These are phyloP conservation scores for Ectobius pallidus DNA, from an alignment of 2,888 invertebrate genomes.

Conservation along the genomic window DNA sequence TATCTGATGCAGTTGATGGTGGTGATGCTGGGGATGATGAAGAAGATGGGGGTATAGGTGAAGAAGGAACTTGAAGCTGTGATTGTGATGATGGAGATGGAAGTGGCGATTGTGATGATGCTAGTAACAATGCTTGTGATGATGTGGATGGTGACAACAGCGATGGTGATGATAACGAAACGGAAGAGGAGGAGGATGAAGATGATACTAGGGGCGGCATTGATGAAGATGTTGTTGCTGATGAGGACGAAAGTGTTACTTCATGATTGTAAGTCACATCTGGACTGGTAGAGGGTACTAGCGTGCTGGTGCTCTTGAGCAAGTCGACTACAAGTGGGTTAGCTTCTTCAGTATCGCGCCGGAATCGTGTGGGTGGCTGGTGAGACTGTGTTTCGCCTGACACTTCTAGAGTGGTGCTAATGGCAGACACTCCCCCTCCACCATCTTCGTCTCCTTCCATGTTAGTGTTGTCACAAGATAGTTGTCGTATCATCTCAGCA, in stretches of 20 bases:
- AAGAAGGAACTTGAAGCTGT: too few species aligned
- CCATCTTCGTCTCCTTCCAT: background rate
- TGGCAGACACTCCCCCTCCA: background rate
- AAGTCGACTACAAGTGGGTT: background rate
- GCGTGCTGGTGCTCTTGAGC: background rate
- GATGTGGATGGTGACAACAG: background rate
- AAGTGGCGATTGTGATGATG: too few species aligned
- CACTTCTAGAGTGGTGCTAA: background rate
- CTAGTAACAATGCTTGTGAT: background rate
- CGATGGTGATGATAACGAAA: background rate
- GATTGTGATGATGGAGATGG: too few species aligned
- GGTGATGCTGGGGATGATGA: too few species aligned
- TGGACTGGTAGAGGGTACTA: background rate
- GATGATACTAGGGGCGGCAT: background rate
- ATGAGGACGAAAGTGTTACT: background rate
- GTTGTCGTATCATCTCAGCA: slow-evolving; percentile 64
- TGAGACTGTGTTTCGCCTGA: slow-evolving; percentile 22
- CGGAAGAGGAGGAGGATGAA: background rate
- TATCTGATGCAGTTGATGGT: too few species aligned
- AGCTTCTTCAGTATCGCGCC: slow-evolving; percentile 45
- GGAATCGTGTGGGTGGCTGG: slow-evolving; percentile 46
- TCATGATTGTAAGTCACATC: background rate
- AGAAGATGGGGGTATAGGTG: too few species aligned
- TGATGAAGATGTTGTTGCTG: background rate
- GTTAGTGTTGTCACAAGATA: slow-evolving; percentile 56